Conservation (phyloP, 2,888 invertebrate species). For the Taphrorychus bicolor region DNA sequence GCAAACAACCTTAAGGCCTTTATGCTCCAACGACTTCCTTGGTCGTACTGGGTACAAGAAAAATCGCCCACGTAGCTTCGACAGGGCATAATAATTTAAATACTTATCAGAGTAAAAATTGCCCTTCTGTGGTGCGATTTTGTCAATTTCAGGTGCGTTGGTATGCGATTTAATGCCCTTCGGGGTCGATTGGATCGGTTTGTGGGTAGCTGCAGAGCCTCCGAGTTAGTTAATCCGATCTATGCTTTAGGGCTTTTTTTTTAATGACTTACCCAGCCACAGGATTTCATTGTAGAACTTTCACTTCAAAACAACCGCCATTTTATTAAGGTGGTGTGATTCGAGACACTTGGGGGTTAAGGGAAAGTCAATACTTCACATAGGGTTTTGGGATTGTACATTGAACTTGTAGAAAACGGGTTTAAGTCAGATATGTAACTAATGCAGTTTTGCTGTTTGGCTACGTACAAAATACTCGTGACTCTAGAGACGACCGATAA, state of each 20-base stretch:
- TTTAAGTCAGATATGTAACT: background rate
- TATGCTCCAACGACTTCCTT: constrained; percentile 25
- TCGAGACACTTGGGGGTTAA: background rate
- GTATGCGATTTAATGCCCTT: constrained; percentile 12
- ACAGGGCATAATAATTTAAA: constrained; percentile 15
- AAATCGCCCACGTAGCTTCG: constrained; percentile 20
- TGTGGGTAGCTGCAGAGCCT: constrained; percentile 5
- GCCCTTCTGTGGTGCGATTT: constrained; percentile 13
- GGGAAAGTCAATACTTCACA: background rate
- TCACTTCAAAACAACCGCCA: no score
- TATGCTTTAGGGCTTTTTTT: background rate
- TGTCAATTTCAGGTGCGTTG: constrained; percentile 21
- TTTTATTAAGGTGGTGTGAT: no score
- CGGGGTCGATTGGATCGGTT: constrained; percentile 5
- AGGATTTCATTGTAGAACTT: background rate
- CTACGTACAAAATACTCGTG: no score
- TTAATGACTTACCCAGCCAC: background rate
- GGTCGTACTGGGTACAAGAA: constrained; percentile 15
- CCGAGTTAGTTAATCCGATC: background rate
- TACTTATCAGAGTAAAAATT: constrained; percentile 17
- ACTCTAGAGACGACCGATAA: background rate
- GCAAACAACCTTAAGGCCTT: constrained; percentile 6
- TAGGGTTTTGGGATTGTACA: background rate
- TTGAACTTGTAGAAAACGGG: background rate
- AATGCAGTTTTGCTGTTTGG: background rate